phyloP scores from a whole-genome alignment of 2,113 vertebrate species.

The Alligator mississippiensis region DNA sequence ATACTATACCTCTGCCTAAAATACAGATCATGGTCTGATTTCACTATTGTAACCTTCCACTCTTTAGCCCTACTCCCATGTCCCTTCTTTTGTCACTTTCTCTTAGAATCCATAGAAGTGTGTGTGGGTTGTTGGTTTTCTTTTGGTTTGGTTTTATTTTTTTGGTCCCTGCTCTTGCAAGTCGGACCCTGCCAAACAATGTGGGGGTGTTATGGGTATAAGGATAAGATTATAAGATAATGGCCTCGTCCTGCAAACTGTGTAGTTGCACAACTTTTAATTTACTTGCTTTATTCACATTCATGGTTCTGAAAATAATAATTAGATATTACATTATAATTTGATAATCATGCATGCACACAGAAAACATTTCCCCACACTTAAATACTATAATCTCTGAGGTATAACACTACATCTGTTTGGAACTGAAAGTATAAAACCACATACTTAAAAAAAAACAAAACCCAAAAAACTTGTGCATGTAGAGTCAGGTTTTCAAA shows the following conservation, averaged over 20 bases:
- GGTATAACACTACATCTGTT: not conserved
- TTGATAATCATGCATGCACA: not conserved
- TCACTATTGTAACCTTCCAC: not conserved
- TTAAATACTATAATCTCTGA: not conserved
- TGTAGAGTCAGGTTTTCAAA: not conserved
- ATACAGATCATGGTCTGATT: not conserved
- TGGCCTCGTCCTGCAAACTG: too few relatives aligned
- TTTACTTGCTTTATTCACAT: not conserved
- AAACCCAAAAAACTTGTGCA: not conserved
- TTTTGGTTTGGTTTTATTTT: not conserved
- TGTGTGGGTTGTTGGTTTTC: too few relatives aligned
- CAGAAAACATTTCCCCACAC: not conserved
- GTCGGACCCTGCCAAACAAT: not conserved
- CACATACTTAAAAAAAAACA: not conserved
- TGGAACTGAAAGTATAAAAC: not conserved
- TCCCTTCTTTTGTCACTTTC: rapidly evolving
- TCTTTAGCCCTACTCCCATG: not conserved
- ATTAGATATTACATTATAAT: too few relatives aligned
- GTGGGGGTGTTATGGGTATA: not conserved
- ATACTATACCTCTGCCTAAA: too few relatives aligned
- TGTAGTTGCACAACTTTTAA: not conserved
- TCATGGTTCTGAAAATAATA: not conserved
- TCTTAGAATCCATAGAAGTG: not conserved
- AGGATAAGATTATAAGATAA: not conserved
- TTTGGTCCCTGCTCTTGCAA: too few relatives aligned